These are phyloP conservation scores for Colletes collaris DNA, from an alignment of 2,888 invertebrate genomes.

Conservation along the genomic window DNA sequence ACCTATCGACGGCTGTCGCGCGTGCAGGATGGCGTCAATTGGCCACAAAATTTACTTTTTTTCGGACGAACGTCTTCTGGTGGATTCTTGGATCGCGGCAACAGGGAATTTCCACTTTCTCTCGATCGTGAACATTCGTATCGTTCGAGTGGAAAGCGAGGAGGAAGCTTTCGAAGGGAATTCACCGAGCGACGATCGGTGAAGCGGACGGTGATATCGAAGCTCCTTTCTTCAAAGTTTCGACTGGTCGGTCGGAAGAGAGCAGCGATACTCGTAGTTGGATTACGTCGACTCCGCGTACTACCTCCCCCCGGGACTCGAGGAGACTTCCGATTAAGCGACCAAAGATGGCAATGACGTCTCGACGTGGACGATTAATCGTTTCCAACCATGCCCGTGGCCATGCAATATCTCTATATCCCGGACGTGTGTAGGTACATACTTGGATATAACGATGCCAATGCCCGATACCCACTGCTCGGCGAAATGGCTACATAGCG, in stretches of 20 bases:
- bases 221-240: constrained; percentile 58
- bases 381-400: constrained; percentile 64
- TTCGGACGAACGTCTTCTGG: too few relatives aligned
- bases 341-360: constrained; percentile 75
- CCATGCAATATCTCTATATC: constrained; percentile 51
- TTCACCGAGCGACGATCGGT: constrained; percentile 14
- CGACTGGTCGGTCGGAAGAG: constrained; percentile 48
- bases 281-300: constrained; percentile 68
- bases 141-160: constrained; percentile 3
- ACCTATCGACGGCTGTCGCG: constrained; percentile 47
- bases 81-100: too few relatives aligned
- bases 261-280: constrained; percentile 54
- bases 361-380: constrained; percentile 75
- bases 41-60: constrained; percentile 26
- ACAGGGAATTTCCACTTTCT: too few relatives aligned
- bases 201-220: constrained; percentile 25
- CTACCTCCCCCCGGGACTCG: constrained; percentile 45
- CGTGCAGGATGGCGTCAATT: constrained; percentile 35
- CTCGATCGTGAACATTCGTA: constrained; percentile 37
- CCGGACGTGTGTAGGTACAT: constrained; percentile 50
- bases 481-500: constrained; percentile 73
- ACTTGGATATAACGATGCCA: constrained; percentile 67
- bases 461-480: constrained; percentile 67
- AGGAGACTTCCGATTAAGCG: constrained; percentile 71
- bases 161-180: constrained; percentile 18